phyloP scores from a whole-genome alignment of 2,797 vertebrate species.

The Enteromius afrohamiltoni region DNA sequence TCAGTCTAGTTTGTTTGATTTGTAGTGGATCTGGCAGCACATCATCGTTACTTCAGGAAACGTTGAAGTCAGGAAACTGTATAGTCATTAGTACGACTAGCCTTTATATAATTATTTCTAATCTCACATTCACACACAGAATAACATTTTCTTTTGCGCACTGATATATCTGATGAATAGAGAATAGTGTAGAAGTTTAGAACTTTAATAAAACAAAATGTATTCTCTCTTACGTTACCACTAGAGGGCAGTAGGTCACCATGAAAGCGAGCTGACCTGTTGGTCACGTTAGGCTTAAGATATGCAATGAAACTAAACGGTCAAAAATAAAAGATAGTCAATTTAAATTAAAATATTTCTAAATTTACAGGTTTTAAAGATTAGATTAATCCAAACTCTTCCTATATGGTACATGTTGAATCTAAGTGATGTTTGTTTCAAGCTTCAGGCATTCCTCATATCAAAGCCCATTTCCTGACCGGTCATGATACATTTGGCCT shows the following conservation, averaged over 20 bases:
- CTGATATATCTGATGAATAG: not conserved
- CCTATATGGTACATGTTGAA: conserved; percentile 30
- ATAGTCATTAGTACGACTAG: not conserved
- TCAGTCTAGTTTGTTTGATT: not conserved
- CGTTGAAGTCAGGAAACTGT: conserved; percentile 5
- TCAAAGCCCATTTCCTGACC: conserved; percentile 77
- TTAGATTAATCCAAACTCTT: not conserved
- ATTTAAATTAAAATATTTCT: not conserved
- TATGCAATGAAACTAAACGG: not conserved
- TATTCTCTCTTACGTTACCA: not conserved
- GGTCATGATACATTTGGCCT: conserved; percentile 66
- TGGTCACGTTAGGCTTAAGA: no score
- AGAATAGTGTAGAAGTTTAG: not conserved
- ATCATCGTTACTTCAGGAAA: not conserved
- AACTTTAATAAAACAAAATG: not conserved
- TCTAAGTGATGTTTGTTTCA: not conserved
- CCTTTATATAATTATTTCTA: not conserved
- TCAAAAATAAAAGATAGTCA: not conserved
- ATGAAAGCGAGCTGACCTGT: not conserved
- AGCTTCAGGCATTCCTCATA: conserved; percentile 74
- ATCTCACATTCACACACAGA: not conserved
- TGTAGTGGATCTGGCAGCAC: not conserved
- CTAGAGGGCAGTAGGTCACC: conserved; percentile 23
- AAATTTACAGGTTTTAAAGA: not conserved
- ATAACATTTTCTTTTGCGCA: not conserved